These are phyloP conservation scores for Oryzias curvinotus DNA, from an alignment of 2,113 vertebrate genomes.

Conservation along the genomic window DNA sequence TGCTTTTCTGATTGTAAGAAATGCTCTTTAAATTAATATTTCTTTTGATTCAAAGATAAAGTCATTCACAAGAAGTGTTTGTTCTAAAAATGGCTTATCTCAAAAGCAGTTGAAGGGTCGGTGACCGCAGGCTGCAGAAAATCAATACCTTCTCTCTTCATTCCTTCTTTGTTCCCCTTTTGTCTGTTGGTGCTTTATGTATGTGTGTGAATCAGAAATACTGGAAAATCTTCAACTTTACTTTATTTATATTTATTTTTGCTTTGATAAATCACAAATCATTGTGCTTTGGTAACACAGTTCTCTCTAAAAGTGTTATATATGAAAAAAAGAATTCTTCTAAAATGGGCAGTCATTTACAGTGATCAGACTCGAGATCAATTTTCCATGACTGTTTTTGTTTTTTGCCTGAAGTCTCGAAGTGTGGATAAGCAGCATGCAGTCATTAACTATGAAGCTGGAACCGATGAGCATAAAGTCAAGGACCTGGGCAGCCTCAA, in stretches of 20 bases:
- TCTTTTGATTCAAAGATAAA: background rate
- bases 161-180: slow-evolving; percentile 2
- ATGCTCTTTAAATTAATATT: slow-evolving; percentile 12
- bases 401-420: slow-evolving; percentile 83
- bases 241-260: too few species aligned
- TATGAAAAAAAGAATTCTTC: too few species aligned
- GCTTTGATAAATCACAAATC: too few species aligned
- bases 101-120: slow-evolving; percentile 23
- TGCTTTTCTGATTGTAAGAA: background rate
- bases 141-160: slow-evolving; percentile 34
- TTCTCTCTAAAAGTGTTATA: too few species aligned
- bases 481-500: slow-evolving; percentile 98
- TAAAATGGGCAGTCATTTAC: background rate
- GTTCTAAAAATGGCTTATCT: slow-evolving; percentile 20
- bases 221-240: too few species aligned
- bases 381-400: slow-evolving; percentile 13
- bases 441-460: slow-evolving; percentile 93
- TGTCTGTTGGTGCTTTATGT: slow-evolving; percentile 1
- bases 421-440: slow-evolving; percentile 98
- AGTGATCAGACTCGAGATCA: background rate
- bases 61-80: background rate
- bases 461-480: slow-evolving; percentile 90
- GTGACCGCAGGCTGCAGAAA: slow-evolving; percentile 15
- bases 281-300: too few species aligned
- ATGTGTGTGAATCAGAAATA: background rate